Base-by-base conservation (phyloP, 2,113 vertebrate species). In the Gymnocephalus cernua region DNA sequence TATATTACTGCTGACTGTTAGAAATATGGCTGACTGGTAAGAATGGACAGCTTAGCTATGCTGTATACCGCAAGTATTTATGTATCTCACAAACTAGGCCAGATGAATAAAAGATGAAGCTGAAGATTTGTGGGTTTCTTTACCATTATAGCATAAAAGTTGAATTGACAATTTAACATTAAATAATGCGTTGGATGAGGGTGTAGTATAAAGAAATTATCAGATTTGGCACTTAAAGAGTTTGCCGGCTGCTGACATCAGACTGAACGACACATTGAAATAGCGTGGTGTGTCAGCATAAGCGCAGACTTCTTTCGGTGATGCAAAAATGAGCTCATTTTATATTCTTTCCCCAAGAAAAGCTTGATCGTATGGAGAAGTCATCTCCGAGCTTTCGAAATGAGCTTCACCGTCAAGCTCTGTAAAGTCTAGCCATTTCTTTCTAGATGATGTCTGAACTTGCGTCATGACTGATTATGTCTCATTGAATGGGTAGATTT, bases 101-200 rank as follows among this genome's bases (percentile, higher is more conserved):
- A 72, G 63, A 85, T 79, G 79, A 84, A 88, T 89, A 82, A 91
- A 88, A 91, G 69, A 86, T 88, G 62, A 62, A 76, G 79, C 72
- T 41, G 41, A 75, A 79, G 85, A 90, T 91, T 89, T 87, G 85
- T 86, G 83, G 68, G 79, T 79, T 82, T 74, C 38, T 73, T 53
- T 51, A 8, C 47, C 21, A 41, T 47, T 16, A 35, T 21, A 77
- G 59, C 58, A 81, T 90, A 79, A 87, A 92, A 84, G 74, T 87
- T 89, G 79, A 79, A 88, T 83, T 80, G 88, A 89, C 65, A 74
- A 79, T 86, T 89, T 86, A 84, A 88, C 78, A 83, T 84, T 41
- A 86, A 90, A 88, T 87, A 89, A 85, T 78, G 35, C n/a, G 59
- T 57, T 53, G 59, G 71, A 79, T 7, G 14, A 62, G 47, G 47